Evolutionary conservation across 2,113 vertebrate species (phyloP).

Genomic region (Cardinalis cardinalis): DNA sequence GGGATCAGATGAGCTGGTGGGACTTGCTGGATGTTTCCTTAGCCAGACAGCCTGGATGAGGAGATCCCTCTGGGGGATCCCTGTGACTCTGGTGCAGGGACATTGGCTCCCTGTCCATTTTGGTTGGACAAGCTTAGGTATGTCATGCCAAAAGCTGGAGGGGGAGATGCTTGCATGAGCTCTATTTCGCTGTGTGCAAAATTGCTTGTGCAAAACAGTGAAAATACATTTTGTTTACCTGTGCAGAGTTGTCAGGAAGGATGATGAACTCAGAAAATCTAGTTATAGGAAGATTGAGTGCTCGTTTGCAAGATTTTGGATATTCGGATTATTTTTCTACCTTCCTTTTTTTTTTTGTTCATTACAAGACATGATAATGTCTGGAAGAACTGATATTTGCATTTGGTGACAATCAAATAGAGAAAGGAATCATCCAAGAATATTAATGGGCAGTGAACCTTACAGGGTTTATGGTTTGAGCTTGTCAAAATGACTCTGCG

Average conservation of each 20-base stretch:
- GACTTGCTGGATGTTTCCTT: background rate
- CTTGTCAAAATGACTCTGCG: constrained; percentile 19
- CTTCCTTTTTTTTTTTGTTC: background rate
- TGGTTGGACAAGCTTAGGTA: background rate
- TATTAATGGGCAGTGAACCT: constrained; percentile 1
- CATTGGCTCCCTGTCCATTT: background rate
- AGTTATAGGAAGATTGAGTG: background rate
- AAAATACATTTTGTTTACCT: background rate
- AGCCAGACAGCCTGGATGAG: background rate
- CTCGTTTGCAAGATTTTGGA: background rate
- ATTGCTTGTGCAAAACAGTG: background rate
- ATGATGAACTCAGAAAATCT: background rate
- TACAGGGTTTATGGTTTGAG: background rate
- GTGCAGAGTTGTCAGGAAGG: background rate
- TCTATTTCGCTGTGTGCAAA: background rate
- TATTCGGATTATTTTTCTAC: background rate
- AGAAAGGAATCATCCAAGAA: background rate
- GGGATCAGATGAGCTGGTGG: background rate
- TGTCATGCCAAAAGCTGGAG: background rate
- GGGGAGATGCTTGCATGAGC: background rate
- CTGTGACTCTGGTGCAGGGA: background rate
- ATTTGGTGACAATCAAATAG: constrained; percentile 35
- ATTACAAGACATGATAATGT: background rate
- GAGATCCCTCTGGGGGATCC: background rate
- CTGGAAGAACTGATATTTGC: constrained; percentile 27